Base-by-base conservation (phyloP, 1,140 invertebrate genomes). In the Harlomillsia oculata region DNA sequence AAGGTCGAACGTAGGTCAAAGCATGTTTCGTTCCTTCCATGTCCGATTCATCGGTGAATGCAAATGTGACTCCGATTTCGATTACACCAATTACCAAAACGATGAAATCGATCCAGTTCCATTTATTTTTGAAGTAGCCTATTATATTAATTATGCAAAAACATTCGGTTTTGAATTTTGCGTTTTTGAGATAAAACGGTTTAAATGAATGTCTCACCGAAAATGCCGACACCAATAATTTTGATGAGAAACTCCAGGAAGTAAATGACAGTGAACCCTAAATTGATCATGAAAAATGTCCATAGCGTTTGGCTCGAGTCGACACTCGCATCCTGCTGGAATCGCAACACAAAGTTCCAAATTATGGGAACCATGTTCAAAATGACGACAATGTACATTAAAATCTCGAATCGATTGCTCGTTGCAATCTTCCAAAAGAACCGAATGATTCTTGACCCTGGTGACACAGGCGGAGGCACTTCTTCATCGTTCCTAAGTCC, bases 291-390 rank as follows among this genome's bases (percentile, higher is more conserved):
- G 3, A 51, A 50, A 28, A 62, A 62, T 6, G 20, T 25, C 14
- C 14, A 16, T 9, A 30, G 23, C 13, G 6, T 20, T n/a, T 21
- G 14, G 23, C n/a, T 8, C 3, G 18, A 43, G 16, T n/a, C 30
- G n/a, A n/a, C n/a, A 13, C 34, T 29, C 14, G 36, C 25, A 3
- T 16, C 13, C 25, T 45, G 18, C 14, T 14, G 6, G 9, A 28
- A 3, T n/a, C 41, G n/a, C 41, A 43, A 11, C 13, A 59, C 41
- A 25, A 34, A n/a, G 30, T 64, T 58, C 53, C 53, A 56, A 60
- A 64, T 57, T 2, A 37, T 43, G 4, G 54, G 46, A 37, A 60
- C 54, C 26, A 64, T 14, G 26, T 57, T 60, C 3, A 64, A 49
- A 3, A 56, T 14, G 21, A 60, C 43, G 21, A 64, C 41, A 3